Percentiles rank a stretch among this genome's conserved stretches.
phyloP scores from a whole-genome alignment of 1,140 invertebrate species.

The Drosophila dunni region DNA sequence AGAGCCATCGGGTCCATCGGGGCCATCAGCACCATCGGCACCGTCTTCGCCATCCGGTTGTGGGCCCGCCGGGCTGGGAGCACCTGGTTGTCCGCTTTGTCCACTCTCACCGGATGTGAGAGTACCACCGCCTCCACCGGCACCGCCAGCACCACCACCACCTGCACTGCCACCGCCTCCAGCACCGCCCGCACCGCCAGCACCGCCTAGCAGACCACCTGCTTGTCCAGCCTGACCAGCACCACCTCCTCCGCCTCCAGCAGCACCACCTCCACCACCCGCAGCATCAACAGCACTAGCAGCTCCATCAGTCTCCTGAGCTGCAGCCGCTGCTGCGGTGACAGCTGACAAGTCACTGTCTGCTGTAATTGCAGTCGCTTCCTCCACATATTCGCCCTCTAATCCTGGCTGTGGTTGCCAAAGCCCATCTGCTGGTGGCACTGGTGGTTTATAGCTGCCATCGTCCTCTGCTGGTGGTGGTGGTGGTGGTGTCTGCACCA shows the following conservation, averaged over 20 bases:
- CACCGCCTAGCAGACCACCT: slow-evolving; percentile 38
- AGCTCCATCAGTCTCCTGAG: background rate
- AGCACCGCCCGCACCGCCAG: slow-evolving; percentile 51
- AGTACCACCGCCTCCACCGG: slow-evolving; percentile 64
- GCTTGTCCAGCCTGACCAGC: background rate
- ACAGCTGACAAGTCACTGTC: slow-evolving; percentile 8
- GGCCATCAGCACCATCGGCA: slow-evolving; percentile 70
- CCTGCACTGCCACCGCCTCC: slow-evolving; percentile 57
- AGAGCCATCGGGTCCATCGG: slow-evolving; percentile 58
- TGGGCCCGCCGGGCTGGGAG: slow-evolving; percentile 60
- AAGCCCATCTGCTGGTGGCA: slow-evolving; percentile 48
- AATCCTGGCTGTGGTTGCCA: slow-evolving; percentile 63
- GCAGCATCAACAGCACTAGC: slow-evolving; percentile 1
- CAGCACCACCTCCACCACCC: background rate
- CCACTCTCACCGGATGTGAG: slow-evolving; percentile 62
- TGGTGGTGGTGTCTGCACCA: slow-evolving; percentile 52
- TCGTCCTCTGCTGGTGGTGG: slow-evolving; percentile 63
- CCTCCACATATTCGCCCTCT: slow-evolving; percentile 59
- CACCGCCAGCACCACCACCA: slow-evolving; percentile 64
- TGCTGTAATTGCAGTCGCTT: slow-evolving; percentile 18
- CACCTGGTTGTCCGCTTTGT: slow-evolving; percentile 58
- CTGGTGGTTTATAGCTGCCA: slow-evolving; percentile 65
- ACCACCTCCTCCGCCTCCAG: slow-evolving; percentile 17
- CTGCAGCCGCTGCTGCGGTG: slow-evolving; percentile 3
- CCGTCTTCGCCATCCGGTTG: slow-evolving; percentile 74